Evolutionary conservation across 1,140 invertebrate species (phyloP).

Genomic region (Ditylenchus dipsaci): DNA sequence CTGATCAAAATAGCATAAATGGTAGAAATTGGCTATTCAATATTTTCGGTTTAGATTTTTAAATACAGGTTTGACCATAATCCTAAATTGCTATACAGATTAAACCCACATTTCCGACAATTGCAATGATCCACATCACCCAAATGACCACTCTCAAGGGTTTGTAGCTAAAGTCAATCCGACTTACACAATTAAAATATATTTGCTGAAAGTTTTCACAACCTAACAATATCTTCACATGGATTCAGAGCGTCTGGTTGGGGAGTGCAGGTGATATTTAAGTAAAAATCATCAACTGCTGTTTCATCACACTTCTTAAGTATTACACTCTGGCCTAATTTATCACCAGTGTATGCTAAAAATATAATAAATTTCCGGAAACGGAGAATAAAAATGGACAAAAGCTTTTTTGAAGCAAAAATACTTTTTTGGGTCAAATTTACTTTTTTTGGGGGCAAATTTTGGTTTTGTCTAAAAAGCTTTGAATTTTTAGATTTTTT

Average conservation of each 20-base stretch:
- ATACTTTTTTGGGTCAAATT: too few species aligned
- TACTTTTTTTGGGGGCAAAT: too few species aligned
- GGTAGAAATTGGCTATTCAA: too few species aligned
- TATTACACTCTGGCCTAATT: slow-evolving; percentile 27
- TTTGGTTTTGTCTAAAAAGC: too few species aligned
- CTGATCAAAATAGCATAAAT: too few species aligned
- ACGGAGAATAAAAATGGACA: background rate
- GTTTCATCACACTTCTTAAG: slow-evolving; percentile 36
- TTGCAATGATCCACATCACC: slow-evolving; percentile 68
- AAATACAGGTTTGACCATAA: too few species aligned
- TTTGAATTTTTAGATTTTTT: too few species aligned
- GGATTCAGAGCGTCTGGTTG: slow-evolving; percentile 79
- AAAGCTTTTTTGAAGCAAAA: too few species aligned
- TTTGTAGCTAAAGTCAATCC: slow-evolving; percentile 39
- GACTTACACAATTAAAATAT: background rate
- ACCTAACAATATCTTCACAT: slow-evolving; percentile 84
- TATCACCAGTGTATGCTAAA: slow-evolving; percentile 34
- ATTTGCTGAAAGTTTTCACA: slow-evolving; percentile 12
- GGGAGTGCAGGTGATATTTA: slow-evolving; percentile 67
- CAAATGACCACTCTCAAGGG: slow-evolving; percentile 75
- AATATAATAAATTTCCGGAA: background rate
- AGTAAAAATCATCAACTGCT: slow-evolving; percentile 38
- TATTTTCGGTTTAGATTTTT: too few species aligned
- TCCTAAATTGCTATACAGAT: too few species aligned
- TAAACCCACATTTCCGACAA: slow-evolving; percentile 73